A percentile compares a stretch with the other conserved stretches of the same genome.
phyloP scores from a whole-genome alignment of 2,113 vertebrate species.

The Eublepharis macularius region DNA sequence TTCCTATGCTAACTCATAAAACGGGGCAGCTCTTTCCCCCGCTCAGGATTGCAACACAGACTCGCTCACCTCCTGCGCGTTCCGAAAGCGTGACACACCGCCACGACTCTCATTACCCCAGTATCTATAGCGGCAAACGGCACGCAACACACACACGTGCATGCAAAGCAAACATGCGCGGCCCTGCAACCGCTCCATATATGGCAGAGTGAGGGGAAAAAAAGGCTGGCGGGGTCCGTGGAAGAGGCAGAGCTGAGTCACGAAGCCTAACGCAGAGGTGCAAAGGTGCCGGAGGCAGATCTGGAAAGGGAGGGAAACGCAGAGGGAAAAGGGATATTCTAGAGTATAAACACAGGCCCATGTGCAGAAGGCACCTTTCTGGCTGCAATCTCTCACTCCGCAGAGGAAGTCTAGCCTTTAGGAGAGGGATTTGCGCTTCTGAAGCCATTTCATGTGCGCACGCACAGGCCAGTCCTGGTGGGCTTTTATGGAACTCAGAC shows the following conservation, averaged over 20 bases:
- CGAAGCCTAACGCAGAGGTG: not conserved
- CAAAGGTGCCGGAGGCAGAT: not conserved
- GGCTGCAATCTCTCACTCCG: too few relatives aligned
- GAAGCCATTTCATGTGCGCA: too few relatives aligned
- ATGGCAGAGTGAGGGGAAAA: conserved; percentile 25
- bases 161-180: not conserved
- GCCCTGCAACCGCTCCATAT: conserved; percentile 39
- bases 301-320: fast-evolving
- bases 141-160: not conserved
- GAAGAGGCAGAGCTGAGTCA: conserved; percentile 52
- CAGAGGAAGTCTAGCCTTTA: too few relatives aligned
- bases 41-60: not conserved
- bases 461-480: too few relatives aligned
- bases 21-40: too few relatives aligned
- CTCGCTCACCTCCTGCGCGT: not conserved
- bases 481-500: too few relatives aligned
- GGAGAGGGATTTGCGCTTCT: too few relatives aligned
- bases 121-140: not conserved
- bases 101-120: conserved; percentile 1
- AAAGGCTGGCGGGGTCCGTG: not conserved
- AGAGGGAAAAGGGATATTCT: not conserved
- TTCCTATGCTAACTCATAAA: too few relatives aligned
- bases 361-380: too few relatives aligned
- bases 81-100: not conserved
- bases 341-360: too few relatives aligned